Conservation (phyloP, 2,797 vertebrate genomes). For the Microhierax caerulescens region DNA sequence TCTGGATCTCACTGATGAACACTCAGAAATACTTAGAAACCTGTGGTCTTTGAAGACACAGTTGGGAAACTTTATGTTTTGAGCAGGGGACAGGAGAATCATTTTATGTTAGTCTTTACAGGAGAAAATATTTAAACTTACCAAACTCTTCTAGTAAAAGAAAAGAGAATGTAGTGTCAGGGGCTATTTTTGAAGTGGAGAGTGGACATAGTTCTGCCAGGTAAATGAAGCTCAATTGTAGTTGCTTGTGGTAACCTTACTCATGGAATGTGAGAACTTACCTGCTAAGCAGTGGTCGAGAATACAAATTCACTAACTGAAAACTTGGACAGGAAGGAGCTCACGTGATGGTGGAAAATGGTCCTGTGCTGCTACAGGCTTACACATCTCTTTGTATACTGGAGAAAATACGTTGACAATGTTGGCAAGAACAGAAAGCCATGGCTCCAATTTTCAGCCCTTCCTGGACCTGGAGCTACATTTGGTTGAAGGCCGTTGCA, state of each 20-base stretch:
- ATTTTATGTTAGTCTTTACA: neutral
- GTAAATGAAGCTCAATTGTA: neutral
- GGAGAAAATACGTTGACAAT: neutral
- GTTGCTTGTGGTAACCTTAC: neutral
- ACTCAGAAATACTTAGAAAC: neutral
- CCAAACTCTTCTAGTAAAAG: neutral
- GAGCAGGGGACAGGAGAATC: neutral
- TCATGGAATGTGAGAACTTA: neutral
- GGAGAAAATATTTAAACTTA: neutral
- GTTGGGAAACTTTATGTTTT: neutral
- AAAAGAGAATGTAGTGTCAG: neutral
- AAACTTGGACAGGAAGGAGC: neutral
- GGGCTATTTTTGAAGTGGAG: neutral
- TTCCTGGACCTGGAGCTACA: neutral
- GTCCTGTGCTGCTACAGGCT: fast-evolving
- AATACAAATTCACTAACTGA: neutral
- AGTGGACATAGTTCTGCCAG: neutral
- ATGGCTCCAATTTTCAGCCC: neutral
- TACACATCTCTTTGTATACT: neutral
- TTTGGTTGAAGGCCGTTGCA: neutral
- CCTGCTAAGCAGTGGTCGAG: neutral
- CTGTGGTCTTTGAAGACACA: neutral
- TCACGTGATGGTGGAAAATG: neutral
- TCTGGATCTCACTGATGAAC: neutral
- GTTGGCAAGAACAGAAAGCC: neutral